Percentiles rank a stretch among this genome's conserved stretches.
phyloP scores from a whole-genome alignment of 92 coral and sea anemone genomes.

The Nematostella vectensis region DNA sequence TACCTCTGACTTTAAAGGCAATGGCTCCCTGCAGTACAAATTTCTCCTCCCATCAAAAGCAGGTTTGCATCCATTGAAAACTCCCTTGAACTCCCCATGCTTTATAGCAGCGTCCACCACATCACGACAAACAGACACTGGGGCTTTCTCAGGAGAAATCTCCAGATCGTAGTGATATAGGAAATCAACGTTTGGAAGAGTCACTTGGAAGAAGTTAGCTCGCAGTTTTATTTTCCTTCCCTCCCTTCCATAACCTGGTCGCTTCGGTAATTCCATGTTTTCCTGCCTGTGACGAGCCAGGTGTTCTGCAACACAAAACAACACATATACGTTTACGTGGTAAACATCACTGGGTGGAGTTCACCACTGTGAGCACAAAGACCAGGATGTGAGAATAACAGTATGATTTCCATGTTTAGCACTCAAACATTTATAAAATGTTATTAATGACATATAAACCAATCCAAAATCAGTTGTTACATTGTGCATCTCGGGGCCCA shows the following conservation, averaged over 20 bases:
- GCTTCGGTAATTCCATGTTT: constrained; percentile 36
- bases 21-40: constrained; percentile 48
- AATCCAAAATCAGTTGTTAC: too few species aligned
- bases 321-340: too few species aligned
- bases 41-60: constrained; percentile 84
- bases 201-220: constrained; percentile 59
- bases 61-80: constrained; percentile 48
- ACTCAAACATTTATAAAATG: too few species aligned
- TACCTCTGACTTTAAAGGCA: constrained; percentile 53
- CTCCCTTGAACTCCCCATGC: constrained; percentile 13
- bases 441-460: too few species aligned
- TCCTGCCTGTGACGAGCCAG: constrained; percentile 18
- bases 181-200: constrained; percentile 24
- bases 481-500: too few species aligned
- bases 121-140: constrained; percentile 42
- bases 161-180: constrained; percentile 75
- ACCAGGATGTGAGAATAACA: too few species aligned
- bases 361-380: too few species aligned
- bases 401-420: too few species aligned
- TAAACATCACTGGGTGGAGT: too few species aligned
- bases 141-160: constrained; percentile 49
- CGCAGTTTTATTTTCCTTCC: constrained; percentile 52
- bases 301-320: constrained; percentile 4
- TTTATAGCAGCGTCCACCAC: constrained; percentile 37
- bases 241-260: constrained; percentile 64